Percentiles rank a stretch among this genome's conserved stretches.
These are phyloP conservation scores for Calliphora vomitoria DNA, from an alignment of 2,888 invertebrate species.

Conservation along the genomic window DNA sequence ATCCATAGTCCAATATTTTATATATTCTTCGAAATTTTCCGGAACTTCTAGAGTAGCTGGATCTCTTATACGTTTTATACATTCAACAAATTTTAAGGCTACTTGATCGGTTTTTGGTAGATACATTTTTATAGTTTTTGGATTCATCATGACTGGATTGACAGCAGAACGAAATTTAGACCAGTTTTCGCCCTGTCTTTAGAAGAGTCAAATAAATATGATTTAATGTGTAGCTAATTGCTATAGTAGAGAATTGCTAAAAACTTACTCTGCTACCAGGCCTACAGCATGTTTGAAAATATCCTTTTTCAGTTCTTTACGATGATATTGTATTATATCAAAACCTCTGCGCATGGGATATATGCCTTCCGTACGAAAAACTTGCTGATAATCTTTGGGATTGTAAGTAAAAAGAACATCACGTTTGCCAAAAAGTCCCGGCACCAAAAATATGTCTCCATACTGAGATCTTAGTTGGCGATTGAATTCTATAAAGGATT, in stretches of 20 bases:
- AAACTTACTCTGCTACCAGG: constrained; percentile 75
- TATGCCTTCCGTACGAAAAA: constrained; percentile 77
- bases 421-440: constrained; percentile 78
- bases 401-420: constrained; percentile 84
- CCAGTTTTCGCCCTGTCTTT: constrained; percentile 86
- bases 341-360: constrained; percentile 78
- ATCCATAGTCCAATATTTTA: constrained; percentile 86
- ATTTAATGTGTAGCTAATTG: background rate
- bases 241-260: background rate
- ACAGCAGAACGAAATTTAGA: constrained; percentile 87
- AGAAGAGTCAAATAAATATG: background rate
- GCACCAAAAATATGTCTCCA: constrained; percentile 83
- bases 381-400: constrained; percentile 85
- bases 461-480: constrained; percentile 73
- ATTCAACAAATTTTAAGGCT: constrained; percentile 78
- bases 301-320: constrained; percentile 79
- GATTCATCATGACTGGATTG: constrained; percentile 88
- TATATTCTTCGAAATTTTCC: constrained; percentile 84
- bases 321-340: constrained; percentile 83
- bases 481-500: constrained; percentile 58
- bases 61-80: constrained; percentile 78
- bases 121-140: constrained; percentile 86
- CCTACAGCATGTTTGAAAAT: constrained; percentile 75
- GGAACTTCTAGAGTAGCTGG: constrained; percentile 80
- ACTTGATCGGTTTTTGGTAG: constrained; percentile 85